Base-by-base conservation (phyloP, 2,888 invertebrate genomes). In the Pristionchus entomophagus region DNA sequence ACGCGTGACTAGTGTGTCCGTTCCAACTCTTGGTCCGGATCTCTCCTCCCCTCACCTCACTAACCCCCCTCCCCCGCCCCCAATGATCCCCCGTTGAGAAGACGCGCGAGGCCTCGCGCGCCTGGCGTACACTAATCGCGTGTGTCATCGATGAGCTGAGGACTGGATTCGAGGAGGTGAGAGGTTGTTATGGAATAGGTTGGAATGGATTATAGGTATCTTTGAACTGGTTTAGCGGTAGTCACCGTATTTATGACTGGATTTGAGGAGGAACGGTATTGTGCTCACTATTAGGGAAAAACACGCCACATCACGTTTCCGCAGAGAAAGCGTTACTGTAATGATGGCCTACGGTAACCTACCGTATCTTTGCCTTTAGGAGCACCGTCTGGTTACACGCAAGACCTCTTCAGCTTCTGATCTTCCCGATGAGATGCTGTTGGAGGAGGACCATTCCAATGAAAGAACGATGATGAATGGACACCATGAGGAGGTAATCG, bases 81-180 rank as follows among this genome's bases (percentile, higher is more conserved):
- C 65, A 69, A 69, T 69, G 69, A 69, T 38, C 19, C 5, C 69
- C 1, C 0, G 1, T 69, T 45, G 85, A 91, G 90, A 93, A 93
- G 88, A 91, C 92, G 26, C 90, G 93, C 22, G 93, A 93, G 88
- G 92, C 93, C 8, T 91, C 89, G 26, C 87, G 91, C 14, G 92
- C 92, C 22, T 93, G 93, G 93, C 87, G 93, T 26, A 91, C 89
- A 2, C 87, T 93, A n/a, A 90, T 93, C 85, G 93, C 93, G 0
- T 92, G 91, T 87, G 84, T 92, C 29, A 91, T 92, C 26, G 93
- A 93, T 86, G 92, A 93, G 86, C 84, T 93, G 81, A 87, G 93
- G 14, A 89, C 89, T 80, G 91, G 92, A 53, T 93, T 92, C 85
- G 93, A 93, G 26, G 92, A 89, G 12, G 93, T 91, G 49, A 78